Evolutionary conservation across 2,113 vertebrate genomes (phyloP).

Genomic region (Menura novaehollandiae): DNA sequence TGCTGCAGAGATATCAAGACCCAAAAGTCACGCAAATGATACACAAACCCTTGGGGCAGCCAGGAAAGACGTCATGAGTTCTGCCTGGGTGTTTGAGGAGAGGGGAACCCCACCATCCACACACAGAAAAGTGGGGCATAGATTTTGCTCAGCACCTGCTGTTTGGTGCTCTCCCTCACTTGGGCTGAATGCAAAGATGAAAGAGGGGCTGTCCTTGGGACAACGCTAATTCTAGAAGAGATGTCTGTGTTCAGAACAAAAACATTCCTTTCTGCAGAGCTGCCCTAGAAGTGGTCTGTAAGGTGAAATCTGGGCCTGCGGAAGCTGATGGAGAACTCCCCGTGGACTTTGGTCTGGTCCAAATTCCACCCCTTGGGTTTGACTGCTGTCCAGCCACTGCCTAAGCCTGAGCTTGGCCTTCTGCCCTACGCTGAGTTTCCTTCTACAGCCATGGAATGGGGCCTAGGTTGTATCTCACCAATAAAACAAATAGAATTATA

Average conservation of each 20-base stretch:
- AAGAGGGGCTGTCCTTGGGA: background rate
- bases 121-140: background rate
- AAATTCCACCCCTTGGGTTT: background rate
- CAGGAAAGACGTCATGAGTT: constrained; percentile 1
- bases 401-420: background rate
- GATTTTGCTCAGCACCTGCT: background rate
- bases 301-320: background rate
- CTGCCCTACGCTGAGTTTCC: background rate
- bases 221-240: background rate
- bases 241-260: background rate
- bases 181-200: background rate
- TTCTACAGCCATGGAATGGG: background rate
- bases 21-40: constrained; percentile 31
- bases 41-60: constrained; percentile 17
- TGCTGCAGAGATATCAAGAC: constrained; percentile 33
- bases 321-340: background rate
- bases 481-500: constrained; percentile 50
- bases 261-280: background rate
- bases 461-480: background rate
- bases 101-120: background rate
- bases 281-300: background rate
- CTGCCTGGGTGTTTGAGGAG: background rate
- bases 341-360: background rate
- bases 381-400: background rate
- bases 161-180: background rate